Conservation (phyloP, 2,113 vertebrate genomes). For the Pteruthius melanotis region DNA sequence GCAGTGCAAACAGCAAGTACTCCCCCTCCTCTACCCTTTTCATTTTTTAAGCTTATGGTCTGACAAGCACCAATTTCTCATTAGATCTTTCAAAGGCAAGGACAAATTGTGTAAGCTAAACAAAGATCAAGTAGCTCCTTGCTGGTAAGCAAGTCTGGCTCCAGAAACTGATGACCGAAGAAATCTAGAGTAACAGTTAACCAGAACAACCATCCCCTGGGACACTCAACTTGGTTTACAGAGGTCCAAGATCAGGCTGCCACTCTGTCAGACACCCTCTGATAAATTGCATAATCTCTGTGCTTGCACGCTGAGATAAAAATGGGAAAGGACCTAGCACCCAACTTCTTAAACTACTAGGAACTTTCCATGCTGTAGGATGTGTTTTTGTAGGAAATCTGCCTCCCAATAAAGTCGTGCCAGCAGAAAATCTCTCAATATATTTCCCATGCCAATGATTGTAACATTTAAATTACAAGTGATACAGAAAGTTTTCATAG, state of each 20-base stretch:
- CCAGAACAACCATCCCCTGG: not conserved
- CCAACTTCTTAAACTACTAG: not conserved
- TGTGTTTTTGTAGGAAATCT: not conserved
- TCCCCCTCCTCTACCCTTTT: not conserved
- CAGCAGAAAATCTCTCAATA: not conserved
- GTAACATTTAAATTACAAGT: not conserved
- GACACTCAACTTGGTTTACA: not conserved
- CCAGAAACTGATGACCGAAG: not conserved
- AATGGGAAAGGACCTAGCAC: not conserved
- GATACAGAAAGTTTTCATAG: not conserved
- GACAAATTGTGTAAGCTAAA: not conserved
- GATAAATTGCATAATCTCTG: not conserved
- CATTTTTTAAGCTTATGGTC: not conserved
- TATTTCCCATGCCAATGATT: not conserved
- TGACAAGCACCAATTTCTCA: not conserved
- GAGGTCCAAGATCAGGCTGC: slow-evolving; percentile 2
- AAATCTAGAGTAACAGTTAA: not conserved
- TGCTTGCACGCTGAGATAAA: not conserved
- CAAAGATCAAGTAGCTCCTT: not conserved
- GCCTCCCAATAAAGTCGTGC: not conserved
- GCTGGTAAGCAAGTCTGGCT: not conserved
- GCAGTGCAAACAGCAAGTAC: not conserved
- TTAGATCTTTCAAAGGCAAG: not conserved
- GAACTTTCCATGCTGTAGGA: not conserved
- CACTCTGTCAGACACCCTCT: not conserved